Base-by-base conservation (phyloP, 1,140 invertebrate genomes). In the Mya arenaria region DNA sequence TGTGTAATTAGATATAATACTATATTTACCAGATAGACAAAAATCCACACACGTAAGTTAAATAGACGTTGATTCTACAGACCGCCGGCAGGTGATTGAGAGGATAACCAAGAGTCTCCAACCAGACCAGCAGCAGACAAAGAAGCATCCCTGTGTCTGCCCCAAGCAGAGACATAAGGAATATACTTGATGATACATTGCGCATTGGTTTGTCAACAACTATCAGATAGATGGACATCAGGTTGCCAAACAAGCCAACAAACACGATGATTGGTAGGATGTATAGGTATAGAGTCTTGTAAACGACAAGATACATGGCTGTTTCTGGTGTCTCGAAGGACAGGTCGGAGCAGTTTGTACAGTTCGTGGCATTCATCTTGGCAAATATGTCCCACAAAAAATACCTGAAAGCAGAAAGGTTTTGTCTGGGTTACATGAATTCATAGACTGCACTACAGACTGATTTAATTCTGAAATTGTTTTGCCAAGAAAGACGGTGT, bases 51-150 rank as follows among this genome's bases (percentile, higher is more conserved):
- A 96, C 94, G 82, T 95, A 95, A 58, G 94, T 94, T 0, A 95
- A 86, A 90, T 96, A 97, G 5, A 95, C 94, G 80, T 96, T 95
- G 19, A 95, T 91, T 84, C 96, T 95, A 87, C 96, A 97, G 68
- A 83, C 39, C 0, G 83, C 83, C 8, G 83, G 68, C 37, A 28
- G 28, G 34, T 88, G 83, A 52, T 82, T 86, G 3, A 80, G 34
- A 13, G 60, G 19, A 25, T 68, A 83, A 48, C 80, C 84, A 1
- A 85, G 65, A 0, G 81, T 75, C 65, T 88, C 87, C 55, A 88
- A 32, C 85, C 86, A 88, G 0, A 87, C 84, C n/a, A 84, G 68
- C 1, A 85, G 69, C 0, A 88, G 73, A 25, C 82, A 25, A 34
- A 88, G 25, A 32, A 88, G 48, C 25, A 87, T 66, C 0, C 85